Base-by-base conservation (phyloP, 2,113 vertebrate species). In the Passerina amoena region DNA sequence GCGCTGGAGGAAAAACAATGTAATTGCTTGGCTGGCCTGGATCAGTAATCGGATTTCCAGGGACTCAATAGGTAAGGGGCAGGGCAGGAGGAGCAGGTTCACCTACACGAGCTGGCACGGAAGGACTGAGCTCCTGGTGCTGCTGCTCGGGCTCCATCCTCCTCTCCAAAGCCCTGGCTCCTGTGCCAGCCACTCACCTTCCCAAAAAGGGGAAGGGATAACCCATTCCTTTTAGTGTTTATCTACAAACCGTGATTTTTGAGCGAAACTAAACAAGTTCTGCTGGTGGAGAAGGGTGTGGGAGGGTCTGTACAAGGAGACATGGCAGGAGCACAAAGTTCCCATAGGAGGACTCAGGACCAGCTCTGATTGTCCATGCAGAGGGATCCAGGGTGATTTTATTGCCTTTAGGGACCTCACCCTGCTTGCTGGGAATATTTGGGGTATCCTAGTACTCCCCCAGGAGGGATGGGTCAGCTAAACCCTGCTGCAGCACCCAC, bases 1-100 rank as follows among this genome's bases (percentile, higher is more conserved):
- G 71, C 72, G 60, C 71, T 5, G 16, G 47, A 92, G 72, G 80
- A 81, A 90, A 92, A 92, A 83, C 95, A 95, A 68, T 78, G 88
- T 92, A 88, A 97, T 96, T 97, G 95, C 94, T 92, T 88, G 88
- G 88, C 92, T 96, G 94, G 92, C 94, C 96, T 75, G 91, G 88
- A 90, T 94, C 86, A 30, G 88, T 95, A 97, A 97, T 96, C 86
- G 92, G 96, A 96, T 97, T 96, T 94, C 24, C 44, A 86, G 76
- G 86, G 95, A 88, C 86, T 96, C 92, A 93, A 2, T 78, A 95
- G 91, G 96, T 97, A 81, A 94, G 86, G 94, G 95, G 77, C 69
- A 88, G 95, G 92, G 91, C 94, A 93, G 56, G 20, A 96, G 69
- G 86, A 96, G 76, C 60, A 44, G 68, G 64, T 86, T 93, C 91